A percentile compares a stretch with the other conserved stretches of the same genome.
Evolutionary conservation across 2,797 vertebrate species (phyloP).

Genomic region (Onychomys leucogaster): DNA sequence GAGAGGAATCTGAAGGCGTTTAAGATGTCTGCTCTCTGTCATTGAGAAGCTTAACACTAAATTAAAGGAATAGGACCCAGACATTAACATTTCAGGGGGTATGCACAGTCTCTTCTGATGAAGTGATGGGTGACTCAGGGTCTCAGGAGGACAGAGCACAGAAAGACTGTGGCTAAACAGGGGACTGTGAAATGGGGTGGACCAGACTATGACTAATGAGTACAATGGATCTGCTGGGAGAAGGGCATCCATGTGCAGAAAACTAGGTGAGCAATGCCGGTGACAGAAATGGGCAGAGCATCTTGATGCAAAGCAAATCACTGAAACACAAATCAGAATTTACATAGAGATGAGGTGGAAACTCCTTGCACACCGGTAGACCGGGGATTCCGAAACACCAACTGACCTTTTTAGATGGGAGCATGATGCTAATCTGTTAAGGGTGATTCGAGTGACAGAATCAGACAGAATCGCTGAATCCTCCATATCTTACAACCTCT

Average conservation of each 20-base stretch:
- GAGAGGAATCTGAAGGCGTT: constrained; percentile 45
- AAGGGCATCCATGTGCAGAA: neutral
- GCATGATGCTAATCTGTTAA: constrained; percentile 19
- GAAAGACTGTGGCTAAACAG: neutral
- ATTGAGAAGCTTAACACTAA: constrained; percentile 41
- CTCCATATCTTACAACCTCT: neutral
- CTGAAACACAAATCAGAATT: constrained; percentile 46
- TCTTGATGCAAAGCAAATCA: neutral
- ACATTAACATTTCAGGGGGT: constrained; percentile 35
- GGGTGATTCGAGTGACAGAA: neutral
- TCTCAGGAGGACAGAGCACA: neutral
- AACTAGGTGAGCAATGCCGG: neutral
- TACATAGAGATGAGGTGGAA: constrained; percentile 6
- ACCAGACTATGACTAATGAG: neutral
- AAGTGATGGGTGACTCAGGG: constrained; percentile 25
- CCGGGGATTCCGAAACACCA: neutral
- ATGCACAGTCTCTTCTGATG: neutral
- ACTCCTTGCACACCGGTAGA: neutral
- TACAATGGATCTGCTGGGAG: neutral
- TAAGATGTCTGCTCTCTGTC: neutral
- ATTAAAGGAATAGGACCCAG: neutral
- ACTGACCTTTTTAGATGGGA: neutral
- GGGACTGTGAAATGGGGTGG: neutral
- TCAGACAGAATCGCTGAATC: neutral
- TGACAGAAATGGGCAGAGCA: neutral